Base-by-base conservation (phyloP, 2,888 invertebrate genomes). In the Acanthosepion lycidas region DNA sequence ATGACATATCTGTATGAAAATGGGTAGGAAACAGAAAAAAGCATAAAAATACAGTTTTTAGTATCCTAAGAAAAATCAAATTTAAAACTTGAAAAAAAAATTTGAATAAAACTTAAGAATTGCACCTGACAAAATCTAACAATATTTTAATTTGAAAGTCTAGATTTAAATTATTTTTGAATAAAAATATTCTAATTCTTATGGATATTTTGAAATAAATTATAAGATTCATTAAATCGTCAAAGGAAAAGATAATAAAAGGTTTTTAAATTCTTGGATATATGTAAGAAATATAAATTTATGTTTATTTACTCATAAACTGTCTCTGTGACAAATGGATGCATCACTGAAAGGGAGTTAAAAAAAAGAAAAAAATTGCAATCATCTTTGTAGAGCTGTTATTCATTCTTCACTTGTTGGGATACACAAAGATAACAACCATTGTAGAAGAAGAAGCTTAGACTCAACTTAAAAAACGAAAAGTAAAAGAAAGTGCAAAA, bases 391-490 rank as follows among this genome's bases (percentile, higher is more conserved):
- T n/a, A 78, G 78, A 78, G n/a, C 78, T 78, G 78, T 78, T 78
- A 78, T n/a, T 78, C 78, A 78, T 78, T 78, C 78, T 33, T n/a
- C 78, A 78, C 78, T 78, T 78, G 78, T 78, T 78, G 78, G n/a
- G 78, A 78, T 78, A 78, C 78, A 78, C 78, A 78, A 78, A 78
- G 12, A 78, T 78, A n/a, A 78, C 78, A 78, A 78, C 78, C 78
- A 78, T 78, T 78, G n/a, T n/a, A 78, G 78, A 78, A 78, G n/a
- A 15, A 78, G 78, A 78, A 78, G 78, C 78, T 78, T 78, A 64
- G 64, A 64, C 64, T 64, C n/a, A 78, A 78, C 78, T 78, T n/a
- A 78, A 78, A 78, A 78, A 78, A 78, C n/a, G 78, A 33, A 78
- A 78, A 78, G n/a, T 33, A n/a, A 78, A 78, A 78, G 78, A 78